Conservation (phyloP, 2,113 vertebrate species). For the Scophthalmus maximus region DNA sequence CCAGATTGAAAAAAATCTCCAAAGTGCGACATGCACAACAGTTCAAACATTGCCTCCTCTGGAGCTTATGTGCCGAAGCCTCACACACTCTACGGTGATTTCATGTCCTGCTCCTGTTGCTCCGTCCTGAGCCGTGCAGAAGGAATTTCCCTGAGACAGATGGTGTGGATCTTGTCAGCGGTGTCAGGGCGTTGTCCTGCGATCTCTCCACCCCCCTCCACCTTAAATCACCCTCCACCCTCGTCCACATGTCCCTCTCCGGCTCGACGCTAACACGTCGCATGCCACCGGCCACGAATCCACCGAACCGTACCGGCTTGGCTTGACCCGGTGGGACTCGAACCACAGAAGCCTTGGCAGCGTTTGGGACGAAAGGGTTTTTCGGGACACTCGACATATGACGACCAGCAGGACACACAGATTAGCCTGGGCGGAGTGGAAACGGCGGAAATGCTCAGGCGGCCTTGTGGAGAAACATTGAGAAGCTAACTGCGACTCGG, state of each 20-base stretch:
- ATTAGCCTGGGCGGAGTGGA: background rate
- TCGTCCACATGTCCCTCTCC: constrained; percentile 36
- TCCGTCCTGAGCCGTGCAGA: background rate
- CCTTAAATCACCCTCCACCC: constrained; percentile 17
- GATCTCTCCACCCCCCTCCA: constrained; percentile 15
- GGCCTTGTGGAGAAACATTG: background rate
- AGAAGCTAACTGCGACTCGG: background rate
- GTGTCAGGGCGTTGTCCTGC: constrained; percentile 29
- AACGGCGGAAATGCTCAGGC: background rate
- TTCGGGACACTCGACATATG: constrained; percentile 52
- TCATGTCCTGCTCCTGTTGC: background rate
- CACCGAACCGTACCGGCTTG: constrained; percentile 40
- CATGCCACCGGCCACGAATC: constrained; percentile 35
- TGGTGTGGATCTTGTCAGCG: constrained; percentile 38
- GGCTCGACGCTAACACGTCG: constrained; percentile 4
- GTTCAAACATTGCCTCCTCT: too few species aligned
- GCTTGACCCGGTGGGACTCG: constrained; percentile 48
- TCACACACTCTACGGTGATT: background rate
- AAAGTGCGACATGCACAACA: too few species aligned
- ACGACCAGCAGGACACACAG: constrained; percentile 39
- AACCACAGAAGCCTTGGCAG: constrained; percentile 61
- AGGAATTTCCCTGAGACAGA: constrained; percentile 71
- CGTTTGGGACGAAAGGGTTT: background rate
- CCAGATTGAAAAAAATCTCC: too few species aligned
- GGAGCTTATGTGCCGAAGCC: background rate